These are phyloP conservation scores for Kuschelorhynchus macadamiae DNA, from an alignment of 2,888 invertebrate species.

Conservation along the genomic window DNA sequence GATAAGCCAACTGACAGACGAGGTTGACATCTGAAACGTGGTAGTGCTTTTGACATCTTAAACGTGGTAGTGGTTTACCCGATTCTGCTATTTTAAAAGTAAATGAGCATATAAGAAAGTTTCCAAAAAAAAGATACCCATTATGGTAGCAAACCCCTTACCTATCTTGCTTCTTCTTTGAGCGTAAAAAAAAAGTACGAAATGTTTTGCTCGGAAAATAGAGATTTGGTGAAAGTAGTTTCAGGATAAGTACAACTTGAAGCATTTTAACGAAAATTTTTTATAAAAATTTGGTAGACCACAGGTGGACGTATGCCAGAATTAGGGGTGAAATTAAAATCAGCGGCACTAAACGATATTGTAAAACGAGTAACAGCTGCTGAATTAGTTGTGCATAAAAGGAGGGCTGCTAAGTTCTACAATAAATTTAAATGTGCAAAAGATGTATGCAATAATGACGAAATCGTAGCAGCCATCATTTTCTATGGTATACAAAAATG, in stretches of 20 bases:
- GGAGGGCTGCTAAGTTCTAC: too few relatives aligned
- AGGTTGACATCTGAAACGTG: background rate
- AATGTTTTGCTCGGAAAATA: too few relatives aligned
- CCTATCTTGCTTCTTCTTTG: background rate
- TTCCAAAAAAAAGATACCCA: background rate
- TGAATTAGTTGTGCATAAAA: conserved; percentile 40
- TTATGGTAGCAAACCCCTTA: background rate
- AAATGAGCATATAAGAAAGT: background rate
- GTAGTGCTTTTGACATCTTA: background rate
- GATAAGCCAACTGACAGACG: background rate
- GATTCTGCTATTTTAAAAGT: conserved; percentile 1
- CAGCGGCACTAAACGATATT: conserved; percentile 20
- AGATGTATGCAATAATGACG: conserved; percentile 24
- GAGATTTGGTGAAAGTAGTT: too few relatives aligned
- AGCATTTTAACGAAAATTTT: too few relatives aligned
- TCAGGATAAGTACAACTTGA: too few relatives aligned
- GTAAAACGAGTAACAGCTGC: conserved; percentile 26
- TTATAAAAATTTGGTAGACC: too few relatives aligned
- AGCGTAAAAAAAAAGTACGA: background rate
- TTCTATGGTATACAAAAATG: conserved; percentile 11
- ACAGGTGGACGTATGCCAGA: conserved; percentile 28
- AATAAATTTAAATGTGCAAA: too few relatives aligned
- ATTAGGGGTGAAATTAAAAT: conserved; percentile 18
- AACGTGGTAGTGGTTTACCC: background rate
- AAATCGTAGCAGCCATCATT: background rate